Evolutionary conservation across 2,797 vertebrate species (phyloP).

Genomic region (Hybognathus amarus): DNA sequence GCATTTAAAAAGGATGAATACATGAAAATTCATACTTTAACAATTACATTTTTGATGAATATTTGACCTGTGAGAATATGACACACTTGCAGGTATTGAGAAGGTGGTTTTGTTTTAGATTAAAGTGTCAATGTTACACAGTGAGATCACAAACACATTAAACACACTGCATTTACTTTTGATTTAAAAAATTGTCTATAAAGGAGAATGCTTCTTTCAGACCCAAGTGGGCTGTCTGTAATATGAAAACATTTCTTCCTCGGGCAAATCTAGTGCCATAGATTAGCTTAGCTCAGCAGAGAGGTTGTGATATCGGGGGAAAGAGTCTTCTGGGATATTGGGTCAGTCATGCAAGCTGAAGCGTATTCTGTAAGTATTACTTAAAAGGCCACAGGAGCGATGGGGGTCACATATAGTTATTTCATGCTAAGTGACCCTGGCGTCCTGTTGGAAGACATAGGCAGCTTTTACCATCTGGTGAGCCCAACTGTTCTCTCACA

Average conservation of each 20-base stretch:
- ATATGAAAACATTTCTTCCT: conserved; percentile 32
- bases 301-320: conserved; percentile 17
- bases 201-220: conserved; percentile 22
- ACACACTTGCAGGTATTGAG: not conserved
- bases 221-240: conserved; percentile 23
- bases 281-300: conserved; percentile 41
- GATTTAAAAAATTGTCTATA: conserved; percentile 33
- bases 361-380: conserved; percentile 41
- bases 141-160: not conserved
- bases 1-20: not conserved
- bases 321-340: conserved; percentile 16
- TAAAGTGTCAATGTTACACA: not conserved
- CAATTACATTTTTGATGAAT: not conserved
- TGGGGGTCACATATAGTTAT: conserved; percentile 21
- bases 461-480: conserved; percentile 41
- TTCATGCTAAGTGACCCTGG: conserved; percentile 43
- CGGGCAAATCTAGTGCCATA: conserved; percentile 18
- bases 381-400: conserved; percentile 25
- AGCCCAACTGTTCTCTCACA: conserved; percentile 27
- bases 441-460: conserved; percentile 16
- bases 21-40: not conserved
- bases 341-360: conserved; percentile 14
- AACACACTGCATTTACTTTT: not conserved
- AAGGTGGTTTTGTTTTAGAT: not conserved
- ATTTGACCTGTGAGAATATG: not conserved